Conservation (phyloP, 2,113 vertebrate species). For the Albula goreensis region DNA sequence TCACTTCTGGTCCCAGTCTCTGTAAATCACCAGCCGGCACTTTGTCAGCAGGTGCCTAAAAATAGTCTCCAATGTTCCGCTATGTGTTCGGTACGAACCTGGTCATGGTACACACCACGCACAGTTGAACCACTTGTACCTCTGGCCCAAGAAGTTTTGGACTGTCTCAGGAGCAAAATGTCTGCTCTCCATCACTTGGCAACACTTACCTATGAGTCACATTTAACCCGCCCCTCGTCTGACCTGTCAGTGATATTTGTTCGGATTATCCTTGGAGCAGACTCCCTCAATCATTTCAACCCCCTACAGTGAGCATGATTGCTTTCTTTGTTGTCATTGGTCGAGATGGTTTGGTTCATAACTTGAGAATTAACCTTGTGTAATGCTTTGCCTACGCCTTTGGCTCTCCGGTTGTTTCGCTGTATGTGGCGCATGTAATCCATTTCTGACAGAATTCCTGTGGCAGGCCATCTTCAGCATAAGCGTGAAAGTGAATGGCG, state of each 20-base stretch:
- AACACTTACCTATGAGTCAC: neutral
- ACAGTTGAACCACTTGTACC: neutral
- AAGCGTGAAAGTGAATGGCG: neutral
- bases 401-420: neutral
- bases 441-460: neutral
- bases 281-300: neutral
- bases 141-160: neutral
- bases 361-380: constrained; percentile 9
- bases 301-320: constrained; percentile 15
- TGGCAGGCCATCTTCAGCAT: neutral
- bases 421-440: neutral
- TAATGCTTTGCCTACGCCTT: neutral
- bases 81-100: constrained; percentile 37
- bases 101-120: constrained; percentile 28
- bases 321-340: neutral
- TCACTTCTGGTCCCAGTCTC: constrained; percentile 44
- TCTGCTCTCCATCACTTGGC: neutral
- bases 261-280: neutral
- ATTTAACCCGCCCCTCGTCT: neutral
- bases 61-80: constrained; percentile 48
- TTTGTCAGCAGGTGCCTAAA: constrained; percentile 54
- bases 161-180: neutral
- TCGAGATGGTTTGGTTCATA: constrained; percentile 3
- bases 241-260: neutral
- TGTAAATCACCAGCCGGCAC: constrained; percentile 51